Percentiles rank a stretch among this genome's conserved stretches.
These are phyloP conservation scores for Forbesichthys agassizii DNA, from an alignment of 2,113 vertebrate genomes.

Conservation along the genomic window DNA sequence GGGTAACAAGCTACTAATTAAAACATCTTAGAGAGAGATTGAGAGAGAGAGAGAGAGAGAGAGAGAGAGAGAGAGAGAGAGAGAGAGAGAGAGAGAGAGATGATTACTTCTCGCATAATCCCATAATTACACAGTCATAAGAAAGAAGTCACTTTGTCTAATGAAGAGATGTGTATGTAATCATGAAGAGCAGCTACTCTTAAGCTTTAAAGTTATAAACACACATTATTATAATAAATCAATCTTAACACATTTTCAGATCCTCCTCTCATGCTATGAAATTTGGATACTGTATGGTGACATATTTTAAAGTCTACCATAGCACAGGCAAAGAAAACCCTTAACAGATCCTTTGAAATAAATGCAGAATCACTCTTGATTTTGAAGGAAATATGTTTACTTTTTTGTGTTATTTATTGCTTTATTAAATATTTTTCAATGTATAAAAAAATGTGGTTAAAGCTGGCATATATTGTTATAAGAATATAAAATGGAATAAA, in stretches of 20 bases:
- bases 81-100: slow-evolving; percentile 59
- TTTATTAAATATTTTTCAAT: neutral
- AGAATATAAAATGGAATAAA: too few species aligned
- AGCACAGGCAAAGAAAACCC: too few species aligned
- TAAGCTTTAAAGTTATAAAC: neutral
- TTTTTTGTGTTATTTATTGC: too few species aligned
- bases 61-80: slow-evolving; percentile 43
- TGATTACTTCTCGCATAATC: slow-evolving; percentile 75
- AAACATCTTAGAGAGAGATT: slow-evolving; percentile 70
- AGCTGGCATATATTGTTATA: too few species aligned
- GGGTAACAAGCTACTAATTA: slow-evolving; percentile 79
- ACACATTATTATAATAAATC: slow-evolving; percentile 15
- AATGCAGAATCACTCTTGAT: neutral
- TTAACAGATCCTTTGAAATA: too few species aligned
- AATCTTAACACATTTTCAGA: slow-evolving; percentile 17
- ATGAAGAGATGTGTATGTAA: slow-evolving; percentile 69
- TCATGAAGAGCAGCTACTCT: slow-evolving; percentile 57
- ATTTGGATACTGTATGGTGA: neutral
- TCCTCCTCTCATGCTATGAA: neutral
- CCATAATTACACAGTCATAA: slow-evolving; percentile 77
- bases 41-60: slow-evolving; percentile 49
- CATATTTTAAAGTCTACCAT: too few species aligned
- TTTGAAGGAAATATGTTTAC: too few species aligned
- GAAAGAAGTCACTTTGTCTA: slow-evolving; percentile 67
- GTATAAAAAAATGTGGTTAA: too few species aligned